Conservation (phyloP, 2,888 invertebrate species). For the Andrena camellia region DNA sequence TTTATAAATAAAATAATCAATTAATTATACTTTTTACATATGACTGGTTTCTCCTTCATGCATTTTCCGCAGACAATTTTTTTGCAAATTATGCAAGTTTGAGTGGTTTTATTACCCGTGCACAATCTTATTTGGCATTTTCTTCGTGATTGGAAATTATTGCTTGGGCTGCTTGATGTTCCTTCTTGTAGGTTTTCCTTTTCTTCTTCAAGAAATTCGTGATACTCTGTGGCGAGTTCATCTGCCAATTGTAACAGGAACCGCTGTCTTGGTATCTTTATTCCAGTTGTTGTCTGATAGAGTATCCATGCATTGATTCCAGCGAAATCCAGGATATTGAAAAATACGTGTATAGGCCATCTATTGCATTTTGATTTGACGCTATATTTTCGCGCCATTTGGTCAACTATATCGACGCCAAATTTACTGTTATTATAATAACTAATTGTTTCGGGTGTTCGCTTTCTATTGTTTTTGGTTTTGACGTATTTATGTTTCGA, state of each 20-base stretch:
- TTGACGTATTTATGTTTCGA: slow-evolving; percentile 28
- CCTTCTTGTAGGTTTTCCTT: slow-evolving; percentile 35
- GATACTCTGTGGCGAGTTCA: slow-evolving; percentile 39
- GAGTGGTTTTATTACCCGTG: slow-evolving; percentile 34
- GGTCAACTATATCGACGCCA: too few relatives aligned
- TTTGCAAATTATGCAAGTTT: slow-evolving; percentile 36
- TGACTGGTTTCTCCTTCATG: neutral
- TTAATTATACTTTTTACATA: slow-evolving; percentile 6
- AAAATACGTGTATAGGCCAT: too few relatives aligned
- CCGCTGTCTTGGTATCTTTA: slow-evolving; percentile 43
- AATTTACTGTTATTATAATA: too few relatives aligned
- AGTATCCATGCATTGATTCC: too few relatives aligned
- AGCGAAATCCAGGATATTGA: too few relatives aligned
- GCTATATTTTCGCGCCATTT: too few relatives aligned
- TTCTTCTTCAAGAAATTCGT: slow-evolving; percentile 31
- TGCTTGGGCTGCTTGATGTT: slow-evolving; percentile 26
- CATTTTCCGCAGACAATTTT: slow-evolving; percentile 9
- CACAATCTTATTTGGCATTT: slow-evolving; percentile 41
- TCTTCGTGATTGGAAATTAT: slow-evolving; percentile 31
- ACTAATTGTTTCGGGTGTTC: too few relatives aligned
- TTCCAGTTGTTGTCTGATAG: too few relatives aligned
- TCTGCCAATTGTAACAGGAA: slow-evolving; percentile 62
- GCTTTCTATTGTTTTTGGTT: slow-evolving; percentile 22
- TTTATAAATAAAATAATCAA: neutral
- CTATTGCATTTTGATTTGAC: too few relatives aligned